Base-by-base conservation (phyloP, 1,140 invertebrate species). In the Glomeris maerens region DNA sequence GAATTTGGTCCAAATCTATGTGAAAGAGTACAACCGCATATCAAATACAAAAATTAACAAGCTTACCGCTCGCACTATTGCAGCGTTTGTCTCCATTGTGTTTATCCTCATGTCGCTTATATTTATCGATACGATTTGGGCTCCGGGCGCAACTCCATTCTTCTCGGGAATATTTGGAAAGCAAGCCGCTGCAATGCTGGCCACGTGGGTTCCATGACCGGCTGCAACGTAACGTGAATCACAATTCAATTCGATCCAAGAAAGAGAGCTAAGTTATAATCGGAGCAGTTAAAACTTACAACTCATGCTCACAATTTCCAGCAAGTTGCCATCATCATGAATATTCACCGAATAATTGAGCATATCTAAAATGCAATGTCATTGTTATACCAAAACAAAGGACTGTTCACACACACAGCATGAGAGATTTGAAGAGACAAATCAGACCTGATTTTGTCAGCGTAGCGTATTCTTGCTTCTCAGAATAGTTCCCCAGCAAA, bases 21-120 rank as follows among this genome's bases (percentile, higher is more conserved):
- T 49, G 31, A 56, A 56, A 39, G 55, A 20, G 45, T 27, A 13
- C 25, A 14, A 23, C 25, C 28, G 52, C 22, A 42, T 46, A 4
- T n/a, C 20, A 23, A 41, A 28, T 40, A 45, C 27, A 47, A 44
- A 44, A 44, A 44, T 7, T 44, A 88, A 71, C 64, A 81, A 79
- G 54, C 85, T 83, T 73, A 95, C 93, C 17, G 92, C 91, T 55
- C 93, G 70, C 0, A 90, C 80, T 2, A 98, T 62, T 0, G 87
- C 84, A 0, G 88, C 82, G 14, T 91, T 92, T 0, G 94, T 98
- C 74, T 98, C 95, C 93, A 97, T 98, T 2, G 87, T 85, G 3
- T 78, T 74, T 1, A 98, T 69, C 2, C 93, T 74, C 41, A 78
- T 79, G 69, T 98, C 93, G 52, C 78, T 90, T 54, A 98, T 93